Percentiles rank a stretch among this genome's conserved stretches.
Evolutionary conservation across 1,140 invertebrate genomes (phyloP).

Genomic region (Aphidius gifuensis): DNA sequence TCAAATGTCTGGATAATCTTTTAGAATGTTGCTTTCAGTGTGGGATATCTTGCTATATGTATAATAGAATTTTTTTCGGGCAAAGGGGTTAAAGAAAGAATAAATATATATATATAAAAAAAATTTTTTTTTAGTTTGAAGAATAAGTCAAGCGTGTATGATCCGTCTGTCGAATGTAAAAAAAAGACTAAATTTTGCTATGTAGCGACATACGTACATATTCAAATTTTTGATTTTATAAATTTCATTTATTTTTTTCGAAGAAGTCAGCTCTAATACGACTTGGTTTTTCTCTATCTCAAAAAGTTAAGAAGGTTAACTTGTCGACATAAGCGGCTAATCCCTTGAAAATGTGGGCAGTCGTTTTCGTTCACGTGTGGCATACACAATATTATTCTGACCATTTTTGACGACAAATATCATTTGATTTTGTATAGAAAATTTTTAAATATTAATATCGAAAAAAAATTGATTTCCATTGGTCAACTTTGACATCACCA

Average conservation of each 20-base stretch:
- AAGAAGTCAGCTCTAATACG: slow-evolving; percentile 33
- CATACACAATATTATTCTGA: neutral
- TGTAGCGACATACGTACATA: slow-evolving; percentile 14
- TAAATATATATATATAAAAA: neutral
- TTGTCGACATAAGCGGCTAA: slow-evolving; percentile 29
- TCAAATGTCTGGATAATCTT: too few relatives aligned
- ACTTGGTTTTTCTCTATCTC: slow-evolving; percentile 29
- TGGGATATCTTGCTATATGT: too few relatives aligned
- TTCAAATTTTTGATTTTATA: neutral
- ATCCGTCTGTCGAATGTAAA: neutral
- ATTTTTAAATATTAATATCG: neutral
- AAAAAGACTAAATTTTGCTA: neutral
- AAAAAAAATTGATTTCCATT: slow-evolving; percentile 7
- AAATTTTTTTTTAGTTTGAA: neutral
- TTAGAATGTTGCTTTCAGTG: too few relatives aligned
- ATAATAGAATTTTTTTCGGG: too few relatives aligned
- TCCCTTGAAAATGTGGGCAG: slow-evolving; percentile 21
- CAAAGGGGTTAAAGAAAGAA: neutral
- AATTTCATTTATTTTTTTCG: neutral
- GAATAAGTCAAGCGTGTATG: slow-evolving; percentile 3
- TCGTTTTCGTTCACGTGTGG: slow-evolving; percentile 15
- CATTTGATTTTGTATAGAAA: neutral
- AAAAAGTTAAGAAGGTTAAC: slow-evolving; percentile 34
- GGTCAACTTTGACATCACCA: neutral
- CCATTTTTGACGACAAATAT: neutral